Evolutionary conservation across 2,888 invertebrate species (phyloP).

Genomic region (Erebia ligea): DNA sequence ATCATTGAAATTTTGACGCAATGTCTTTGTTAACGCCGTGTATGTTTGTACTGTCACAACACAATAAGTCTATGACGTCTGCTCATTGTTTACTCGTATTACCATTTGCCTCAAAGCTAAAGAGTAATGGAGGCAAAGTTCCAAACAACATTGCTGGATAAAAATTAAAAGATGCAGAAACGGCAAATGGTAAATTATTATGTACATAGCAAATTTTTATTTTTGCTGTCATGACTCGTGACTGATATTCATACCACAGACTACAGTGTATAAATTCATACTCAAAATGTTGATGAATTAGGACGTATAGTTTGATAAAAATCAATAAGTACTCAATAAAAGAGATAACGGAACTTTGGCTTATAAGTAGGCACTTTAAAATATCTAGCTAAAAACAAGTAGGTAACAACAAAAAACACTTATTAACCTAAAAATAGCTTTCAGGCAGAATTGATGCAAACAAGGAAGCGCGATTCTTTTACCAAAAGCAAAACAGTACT

Average conservation of each 20-base stretch:
- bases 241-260: not conserved
- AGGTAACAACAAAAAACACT: conserved; percentile 16
- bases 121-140: conserved; percentile 2
- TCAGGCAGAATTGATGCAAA: conserved; percentile 4
- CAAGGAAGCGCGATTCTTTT: conserved; percentile 21
- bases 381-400: not conserved
- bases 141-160: not conserved
- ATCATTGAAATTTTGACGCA: too few species aligned
- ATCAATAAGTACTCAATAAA: not conserved
- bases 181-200: not conserved
- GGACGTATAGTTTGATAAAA: not conserved
- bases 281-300: not conserved
- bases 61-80: conserved; percentile 35
- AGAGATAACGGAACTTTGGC: not conserved
- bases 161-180: not conserved
- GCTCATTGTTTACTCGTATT: conserved; percentile 35
- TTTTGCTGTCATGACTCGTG: too few species aligned
- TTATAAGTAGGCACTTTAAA: not conserved
- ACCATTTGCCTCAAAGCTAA: conserved; percentile 28
- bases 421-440: not conserved
- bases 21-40: not conserved
- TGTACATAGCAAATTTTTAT: too few species aligned
- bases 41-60: conserved; percentile 4
- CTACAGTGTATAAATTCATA: too few species aligned
- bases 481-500: conserved; percentile 18